Percentiles rank a stretch among this genome's conserved stretches.
These are phyloP conservation scores for Mylabris phalerata DNA, from an alignment of 1,140 invertebrate species.

Conservation along the genomic window DNA sequence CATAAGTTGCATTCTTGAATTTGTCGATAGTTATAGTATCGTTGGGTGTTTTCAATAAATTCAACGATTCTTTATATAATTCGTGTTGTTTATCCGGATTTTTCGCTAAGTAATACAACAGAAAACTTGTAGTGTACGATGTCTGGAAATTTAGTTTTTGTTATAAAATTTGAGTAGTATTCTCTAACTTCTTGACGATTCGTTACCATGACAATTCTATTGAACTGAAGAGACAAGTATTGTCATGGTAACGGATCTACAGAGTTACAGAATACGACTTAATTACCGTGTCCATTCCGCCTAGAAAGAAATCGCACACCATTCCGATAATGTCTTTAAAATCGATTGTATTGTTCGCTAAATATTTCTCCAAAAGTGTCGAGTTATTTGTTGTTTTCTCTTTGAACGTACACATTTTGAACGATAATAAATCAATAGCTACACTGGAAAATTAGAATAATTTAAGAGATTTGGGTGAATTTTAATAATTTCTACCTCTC, in stretches of 20 bases:
- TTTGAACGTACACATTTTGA: constrained; percentile 49
- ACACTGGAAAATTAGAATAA: constrained; percentile 46
- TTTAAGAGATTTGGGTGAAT: background rate
- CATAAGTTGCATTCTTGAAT: constrained; percentile 60
- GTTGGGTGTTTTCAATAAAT: constrained; percentile 48
- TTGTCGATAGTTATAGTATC: constrained; percentile 50
- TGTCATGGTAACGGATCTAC: too few relatives aligned
- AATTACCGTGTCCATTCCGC: constrained; percentile 77
- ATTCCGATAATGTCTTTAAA: constrained; percentile 73
- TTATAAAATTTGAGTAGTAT: background rate
- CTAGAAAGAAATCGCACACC: constrained; percentile 75
- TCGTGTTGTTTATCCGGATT: constrained; percentile 68
- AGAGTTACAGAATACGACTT: too few relatives aligned
- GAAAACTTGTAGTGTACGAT: constrained; percentile 69
- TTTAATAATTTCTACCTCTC: constrained; percentile 48
- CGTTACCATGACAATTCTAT: too few relatives aligned
- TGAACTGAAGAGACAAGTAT: too few relatives aligned
- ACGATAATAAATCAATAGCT: constrained; percentile 58
- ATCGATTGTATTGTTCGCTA: constrained; percentile 59
- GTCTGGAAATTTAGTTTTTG: constrained; percentile 50
- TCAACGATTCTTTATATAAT: constrained; percentile 58
- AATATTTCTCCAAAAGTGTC: constrained; percentile 59
- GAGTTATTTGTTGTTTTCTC: constrained; percentile 29
- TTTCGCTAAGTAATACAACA: constrained; percentile 71
- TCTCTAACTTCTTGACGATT: too few relatives aligned